Percentiles rank a stretch among this genome's conserved stretches.
These are phyloP conservation scores for Cantharis nigra DNA, from an alignment of 2,888 invertebrate species.

Conservation along the genomic window DNA sequence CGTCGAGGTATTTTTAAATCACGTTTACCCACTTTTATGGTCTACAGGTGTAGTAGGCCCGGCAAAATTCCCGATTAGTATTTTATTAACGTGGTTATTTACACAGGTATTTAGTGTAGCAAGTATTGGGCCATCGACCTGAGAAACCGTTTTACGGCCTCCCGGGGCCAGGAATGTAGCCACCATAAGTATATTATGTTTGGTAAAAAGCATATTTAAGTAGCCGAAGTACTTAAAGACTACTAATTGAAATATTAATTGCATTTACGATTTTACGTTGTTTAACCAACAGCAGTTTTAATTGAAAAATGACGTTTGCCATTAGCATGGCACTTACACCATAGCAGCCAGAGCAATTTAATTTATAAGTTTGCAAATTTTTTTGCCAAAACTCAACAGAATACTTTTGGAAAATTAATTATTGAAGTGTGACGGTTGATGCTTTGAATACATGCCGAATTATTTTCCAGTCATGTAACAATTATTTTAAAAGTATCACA, in stretches of 20 bases:
- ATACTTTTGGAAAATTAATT: background rate
- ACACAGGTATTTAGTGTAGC: slow-evolving; percentile 40
- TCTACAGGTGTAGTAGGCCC: slow-evolving; percentile 37
- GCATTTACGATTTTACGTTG: background rate
- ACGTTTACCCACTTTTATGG: slow-evolving; percentile 42
- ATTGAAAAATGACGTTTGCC: background rate
- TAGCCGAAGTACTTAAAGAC: slow-evolving; percentile 9
- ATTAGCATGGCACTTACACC: background rate
- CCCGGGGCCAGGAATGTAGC: slow-evolving; percentile 36
- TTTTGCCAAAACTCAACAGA: background rate
- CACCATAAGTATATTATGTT: slow-evolving; percentile 25
- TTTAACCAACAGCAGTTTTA: background rate
- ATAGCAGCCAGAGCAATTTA: background rate
- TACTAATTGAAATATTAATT: slow-evolving; percentile 5
- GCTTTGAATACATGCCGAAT: background rate
- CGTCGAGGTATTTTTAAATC: slow-evolving; percentile 28
- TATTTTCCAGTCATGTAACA: background rate
- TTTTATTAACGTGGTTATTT: slow-evolving; percentile 46
- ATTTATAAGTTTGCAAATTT: background rate
- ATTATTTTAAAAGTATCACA: background rate
- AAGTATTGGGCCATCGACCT: slow-evolving; percentile 45
- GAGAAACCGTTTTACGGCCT: slow-evolving; percentile 44
- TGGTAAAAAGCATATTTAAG: slow-evolving; percentile 28
- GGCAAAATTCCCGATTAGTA: slow-evolving; percentile 42
- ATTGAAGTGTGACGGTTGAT: background rate